Conservation (phyloP, 1,140 invertebrate species). For the Grapholita molesta region DNA sequence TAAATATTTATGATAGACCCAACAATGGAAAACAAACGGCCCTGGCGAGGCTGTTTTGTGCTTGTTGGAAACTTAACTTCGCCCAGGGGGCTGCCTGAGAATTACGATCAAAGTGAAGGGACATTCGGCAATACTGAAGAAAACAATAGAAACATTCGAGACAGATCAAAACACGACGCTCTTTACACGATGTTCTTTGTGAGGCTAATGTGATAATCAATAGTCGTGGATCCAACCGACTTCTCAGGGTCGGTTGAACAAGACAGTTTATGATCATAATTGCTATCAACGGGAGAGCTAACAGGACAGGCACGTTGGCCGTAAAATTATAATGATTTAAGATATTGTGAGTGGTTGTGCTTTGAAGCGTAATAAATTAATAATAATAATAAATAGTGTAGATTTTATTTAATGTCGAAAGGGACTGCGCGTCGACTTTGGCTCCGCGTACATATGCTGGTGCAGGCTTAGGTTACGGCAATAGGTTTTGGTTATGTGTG, state of each 20-base stretch:
- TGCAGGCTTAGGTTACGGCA: no score
- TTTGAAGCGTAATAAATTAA: no score
- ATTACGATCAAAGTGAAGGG: slow-evolving; percentile 36
- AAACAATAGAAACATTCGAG: neutral
- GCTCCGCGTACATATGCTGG: no score
- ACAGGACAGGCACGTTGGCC: no score
- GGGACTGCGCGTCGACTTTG: no score
- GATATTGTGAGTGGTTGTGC: no score
- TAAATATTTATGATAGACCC: slow-evolving; percentile 33
- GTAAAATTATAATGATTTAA: no score
- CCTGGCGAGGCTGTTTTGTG: slow-evolving; percentile 27
- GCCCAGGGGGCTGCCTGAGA: slow-evolving; percentile 33
- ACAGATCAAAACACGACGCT: neutral
- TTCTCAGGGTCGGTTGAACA: neutral
- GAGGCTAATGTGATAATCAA: neutral
- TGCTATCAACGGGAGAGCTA: no score
- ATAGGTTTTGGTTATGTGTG: no score
- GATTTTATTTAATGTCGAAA: no score
- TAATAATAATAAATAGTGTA: no score
- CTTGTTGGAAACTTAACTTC: slow-evolving; percentile 36
- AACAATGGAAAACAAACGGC: slow-evolving; percentile 35
- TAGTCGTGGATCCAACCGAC: neutral
- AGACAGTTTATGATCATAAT: no score
- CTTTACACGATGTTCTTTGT: neutral
- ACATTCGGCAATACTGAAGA: slow-evolving; percentile 11